Evolutionary conservation across 2,113 vertebrate genomes (phyloP), one percentile per base, ranked within the genome.

Genomic region (Montifringilla adamsi): DNA sequence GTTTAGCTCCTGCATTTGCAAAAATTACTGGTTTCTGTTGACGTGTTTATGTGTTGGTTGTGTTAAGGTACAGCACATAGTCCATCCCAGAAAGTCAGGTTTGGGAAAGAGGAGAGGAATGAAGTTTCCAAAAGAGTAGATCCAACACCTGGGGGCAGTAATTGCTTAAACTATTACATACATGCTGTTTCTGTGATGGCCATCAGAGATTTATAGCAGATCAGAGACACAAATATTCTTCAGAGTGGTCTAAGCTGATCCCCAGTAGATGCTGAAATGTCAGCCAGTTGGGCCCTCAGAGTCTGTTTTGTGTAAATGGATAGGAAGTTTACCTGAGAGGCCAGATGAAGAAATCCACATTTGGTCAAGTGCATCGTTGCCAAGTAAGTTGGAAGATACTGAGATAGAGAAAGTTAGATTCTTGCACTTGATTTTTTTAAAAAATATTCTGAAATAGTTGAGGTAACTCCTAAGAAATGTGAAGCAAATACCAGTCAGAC

Each of bases 101-200:
- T 67, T 79, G 27, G 63, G 35, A 50, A 47, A 26, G 52, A 64
- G 63, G 55, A 64, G n/a, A 50, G 46, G 41, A 52, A 28, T 31
- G 21, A 28, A 7, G 10, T 72, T 93, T 75, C 78, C n/a, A 17
- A 2, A 9, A 39, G 52, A 78, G 30, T 59, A 24, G 44, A 35
- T n/a, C 46, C 47, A 94, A 84, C 75, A 86, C 76, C 68, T 90
- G 86, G 68, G 83, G 90, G 86, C 72, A 63, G 60, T 89, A 96
- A 90, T 67, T 92, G 55, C 93, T 84, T 90, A 28, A 90, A 66
- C 43, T 83, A 4, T 84, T n/a, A 67, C 21, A 13, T 21, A 33
- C 33, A 35, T 70, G 30, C 50, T 84, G 67, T 60, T 82, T 60
- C 28, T 66, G 21, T 92, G 83, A 70, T 60, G 81, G 23, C 35